Base-by-base conservation (phyloP, 2,888 invertebrate species). In the Euplexia lucipara region DNA sequence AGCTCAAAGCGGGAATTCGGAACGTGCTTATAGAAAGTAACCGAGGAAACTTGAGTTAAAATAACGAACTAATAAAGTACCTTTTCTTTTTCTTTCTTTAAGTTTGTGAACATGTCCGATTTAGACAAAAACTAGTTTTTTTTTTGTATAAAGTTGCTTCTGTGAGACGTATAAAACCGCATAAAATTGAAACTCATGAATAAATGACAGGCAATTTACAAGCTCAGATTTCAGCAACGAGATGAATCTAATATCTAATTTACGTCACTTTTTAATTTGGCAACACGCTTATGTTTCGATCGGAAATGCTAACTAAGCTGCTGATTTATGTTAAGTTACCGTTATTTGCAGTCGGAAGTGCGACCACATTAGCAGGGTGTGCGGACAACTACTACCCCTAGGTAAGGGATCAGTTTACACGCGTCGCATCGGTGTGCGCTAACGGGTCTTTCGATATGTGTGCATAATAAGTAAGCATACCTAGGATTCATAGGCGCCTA, bases 251-350 rank as follows among this genome's bases (percentile, higher is more conserved):
- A 22, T 18, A 9, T 34, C 3, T n/a, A 9, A 42, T 60, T 26
- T 2, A 22, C 10, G 16, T 20, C 14, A 37, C 5, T 57, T 32
- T n/a, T 58, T 41, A 32, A 41, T 60, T 42, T 10, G 14, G 30
- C 16, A 35, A 30, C 18, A 30, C 20, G 16, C 12, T n/a, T 18
- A 14, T 8, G 22, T 32, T 14, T 20, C 9, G n/a, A 30, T 30
- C 3, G 2, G 18, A 35, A 49, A 30, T 44, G 1, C 20, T 42
- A 66, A n/a, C 12, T 7, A 26, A 7, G 35, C 12, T 10, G 22
- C 26, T 10, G 22, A 52, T 51, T 44, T 44, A 16, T 16, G 10
- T 30, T 49, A 9, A 20, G 14, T 65, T 30, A 51, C 42, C 34
- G 10, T 18, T 26, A 16, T 14, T 8, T 20, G 26, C 14, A 18